Evolutionary conservation across 2,113 vertebrate genomes (phyloP), one percentile per base, ranked within the genome.

Genomic region (Panthera uncia): DNA sequence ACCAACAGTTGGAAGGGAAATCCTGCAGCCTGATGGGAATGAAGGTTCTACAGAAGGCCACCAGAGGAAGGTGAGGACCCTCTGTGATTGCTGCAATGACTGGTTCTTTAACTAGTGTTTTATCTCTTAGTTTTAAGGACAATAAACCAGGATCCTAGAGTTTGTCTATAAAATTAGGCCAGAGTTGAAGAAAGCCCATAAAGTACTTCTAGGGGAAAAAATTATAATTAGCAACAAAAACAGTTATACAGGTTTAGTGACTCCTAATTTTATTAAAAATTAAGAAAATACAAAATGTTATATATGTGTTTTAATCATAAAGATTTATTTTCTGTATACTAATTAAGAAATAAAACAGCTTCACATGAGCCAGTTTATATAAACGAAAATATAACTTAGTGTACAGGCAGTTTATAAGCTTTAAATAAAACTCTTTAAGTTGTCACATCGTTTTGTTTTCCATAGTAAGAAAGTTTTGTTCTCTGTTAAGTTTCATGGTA

Each of bases 11-110:
- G 99, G 99, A 99, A 98, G 99, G 99, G n/a, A 99, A 97, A 97
- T 97, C 95, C 69, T 99, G 99, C 89, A 88, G 98, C 69, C 97
- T 99, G 61, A 98, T 92, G 33, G 99, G 98, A 97, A 96, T 99
- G 97, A 99, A 99, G 97, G 98, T 99, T 95, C 98, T 99, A 38
- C 99, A 99, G 97, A 99, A 99, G 97, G 98, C 99, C 89, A 99
- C 99, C 27, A 99, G 99, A 96, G 99, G 98, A 98, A 99, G 99
- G 99, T 99, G 97, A 99, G 98, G 80, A 88, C 4, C 36, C 5
- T 15, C 71, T 7, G 0, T 48, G 21, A 95, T 38, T 11, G 33
- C 52, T 76, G 4, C n/a, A 48, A 2, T 45, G 27, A 9, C 23
- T 94, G 31, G 61, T 48, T 78, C 66, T 50, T 92, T 95, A 11